Percentiles rank a stretch among this genome's conserved stretches.
Conservation (phyloP, 2,797 vertebrate genomes). For the Pipistrellus nathusii region DNA sequence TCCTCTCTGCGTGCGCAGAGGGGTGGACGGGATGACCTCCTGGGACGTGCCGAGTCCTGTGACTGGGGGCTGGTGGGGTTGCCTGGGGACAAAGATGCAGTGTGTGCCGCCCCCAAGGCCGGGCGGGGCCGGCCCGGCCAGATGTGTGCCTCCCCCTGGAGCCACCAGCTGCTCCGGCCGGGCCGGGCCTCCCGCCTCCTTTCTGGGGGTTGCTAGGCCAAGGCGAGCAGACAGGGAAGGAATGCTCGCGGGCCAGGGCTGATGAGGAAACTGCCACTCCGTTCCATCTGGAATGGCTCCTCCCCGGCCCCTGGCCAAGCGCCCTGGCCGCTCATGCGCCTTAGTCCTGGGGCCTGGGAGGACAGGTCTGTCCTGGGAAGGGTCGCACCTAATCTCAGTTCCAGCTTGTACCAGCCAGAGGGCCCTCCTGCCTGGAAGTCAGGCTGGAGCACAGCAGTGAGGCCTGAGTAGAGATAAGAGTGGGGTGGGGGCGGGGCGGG, state of each 20-base stretch:
- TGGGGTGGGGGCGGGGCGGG: too few relatives aligned
- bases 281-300: constrained; percentile 24
- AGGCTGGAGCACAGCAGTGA: not conserved
- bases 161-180: constrained; percentile 59
- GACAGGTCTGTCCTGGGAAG: not conserved
- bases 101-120: constrained; percentile 45
- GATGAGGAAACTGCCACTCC: constrained; percentile 41
- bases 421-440: not conserved
- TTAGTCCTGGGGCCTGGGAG: not conserved
- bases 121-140: constrained; percentile 51
- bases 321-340: not conserved
- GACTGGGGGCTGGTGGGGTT: constrained; percentile 65
- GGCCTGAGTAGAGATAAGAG: not conserved
- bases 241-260: constrained; percentile 5
- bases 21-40: constrained; percentile 29
- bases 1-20: not conserved
- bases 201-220: constrained; percentile 34
- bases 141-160: constrained; percentile 60
- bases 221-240: not conserved
- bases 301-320: not conserved
- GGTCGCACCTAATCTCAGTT: not conserved
- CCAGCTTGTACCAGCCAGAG: not conserved
- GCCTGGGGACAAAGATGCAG: constrained; percentile 71
- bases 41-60: constrained; percentile 14
- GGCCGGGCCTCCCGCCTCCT: not conserved